Evolutionary conservation across 2,888 invertebrate species (phyloP).

Genomic region (Carpatolechia fugitivella): DNA sequence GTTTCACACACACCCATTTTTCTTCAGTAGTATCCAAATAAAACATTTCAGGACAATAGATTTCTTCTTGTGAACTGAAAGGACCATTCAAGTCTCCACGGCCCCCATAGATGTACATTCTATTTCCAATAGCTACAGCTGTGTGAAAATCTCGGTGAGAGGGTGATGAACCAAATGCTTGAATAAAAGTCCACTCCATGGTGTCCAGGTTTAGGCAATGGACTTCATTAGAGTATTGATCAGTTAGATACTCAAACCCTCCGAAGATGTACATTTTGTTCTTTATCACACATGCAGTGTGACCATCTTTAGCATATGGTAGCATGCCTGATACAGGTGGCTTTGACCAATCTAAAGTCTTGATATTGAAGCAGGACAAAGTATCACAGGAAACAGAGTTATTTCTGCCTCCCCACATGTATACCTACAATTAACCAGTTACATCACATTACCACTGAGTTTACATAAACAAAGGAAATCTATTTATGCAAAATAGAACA

Average conservation of each 20-base stretch:
- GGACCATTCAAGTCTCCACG: slow-evolving; percentile 84
- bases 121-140: slow-evolving; percentile 85
- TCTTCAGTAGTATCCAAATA: slow-evolving; percentile 85
- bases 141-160: slow-evolving; percentile 93
- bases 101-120: slow-evolving; percentile 95
- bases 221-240: slow-evolving; percentile 89
- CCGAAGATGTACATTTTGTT: slow-evolving; percentile 94
- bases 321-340: slow-evolving; percentile 83
- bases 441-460: slow-evolving; percentile 1
- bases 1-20: slow-evolving; percentile 83
- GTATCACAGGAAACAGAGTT: slow-evolving; percentile 89
- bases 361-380: slow-evolving; percentile 90
- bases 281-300: slow-evolving; percentile 90
- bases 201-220: slow-evolving; percentile 86
- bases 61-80: slow-evolving; percentile 80
- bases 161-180: slow-evolving; percentile 82
- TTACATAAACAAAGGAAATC: slow-evolving; percentile 11
- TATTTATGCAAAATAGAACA: slow-evolving; percentile 7
- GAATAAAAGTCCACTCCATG: slow-evolving; percentile 84
- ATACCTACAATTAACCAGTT: slow-evolving; percentile 70
- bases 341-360: slow-evolving; percentile 82
- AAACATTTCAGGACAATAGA: slow-evolving; percentile 88
- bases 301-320: slow-evolving; percentile 93
- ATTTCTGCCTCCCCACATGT: slow-evolving; percentile 96
- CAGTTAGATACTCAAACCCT: slow-evolving; percentile 92